A percentile compares a stretch with the other conserved stretches of the same genome.
Conservation (phyloP, 1,140 invertebrate genomes). For the Drosophila kikkawai region DNA sequence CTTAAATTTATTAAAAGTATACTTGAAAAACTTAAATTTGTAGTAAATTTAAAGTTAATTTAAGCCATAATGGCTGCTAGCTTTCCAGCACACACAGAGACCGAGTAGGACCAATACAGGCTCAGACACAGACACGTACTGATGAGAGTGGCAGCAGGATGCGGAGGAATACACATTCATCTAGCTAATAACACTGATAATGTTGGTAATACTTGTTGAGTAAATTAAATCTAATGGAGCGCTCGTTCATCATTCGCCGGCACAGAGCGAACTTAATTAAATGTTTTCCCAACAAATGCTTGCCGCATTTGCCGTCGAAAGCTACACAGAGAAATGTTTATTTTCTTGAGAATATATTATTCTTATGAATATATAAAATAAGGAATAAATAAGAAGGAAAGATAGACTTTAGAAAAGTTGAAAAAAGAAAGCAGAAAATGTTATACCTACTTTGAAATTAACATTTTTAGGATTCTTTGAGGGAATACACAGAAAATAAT, state of each 20-base stretch:
- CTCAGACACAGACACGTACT: constrained; percentile 1
- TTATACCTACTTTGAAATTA: not conserved
- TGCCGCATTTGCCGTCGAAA: constrained; percentile 6
- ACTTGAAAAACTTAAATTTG: rapidly evolving
- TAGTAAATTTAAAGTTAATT: constrained; percentile 3
- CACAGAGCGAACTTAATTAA: constrained; percentile 70
- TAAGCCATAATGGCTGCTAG: not conserved
- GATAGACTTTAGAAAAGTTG: no score
- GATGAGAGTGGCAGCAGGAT: not conserved
- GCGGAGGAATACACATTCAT: constrained; percentile 33
- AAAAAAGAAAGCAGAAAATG: not conserved
- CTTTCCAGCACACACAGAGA: constrained; percentile 14
- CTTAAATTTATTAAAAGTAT: no score
- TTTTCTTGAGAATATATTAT: not conserved
- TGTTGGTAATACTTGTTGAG: constrained; percentile 65
- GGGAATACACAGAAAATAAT: not conserved
- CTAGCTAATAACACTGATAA: constrained; percentile 52
- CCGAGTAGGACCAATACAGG: not conserved
- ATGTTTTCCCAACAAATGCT: constrained; percentile 51
- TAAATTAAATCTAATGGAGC: constrained; percentile 73
- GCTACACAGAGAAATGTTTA: not conserved
- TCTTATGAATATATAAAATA: not conserved
- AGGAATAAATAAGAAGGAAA: not conserved
- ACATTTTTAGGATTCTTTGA: not conserved
- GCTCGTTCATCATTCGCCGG: constrained; percentile 51